Percentiles rank a stretch among this genome's conserved stretches.
These are phyloP conservation scores for Heteromormyrus szaboi DNA, from an alignment of 2,797 vertebrate species.

Conservation along the genomic window DNA sequence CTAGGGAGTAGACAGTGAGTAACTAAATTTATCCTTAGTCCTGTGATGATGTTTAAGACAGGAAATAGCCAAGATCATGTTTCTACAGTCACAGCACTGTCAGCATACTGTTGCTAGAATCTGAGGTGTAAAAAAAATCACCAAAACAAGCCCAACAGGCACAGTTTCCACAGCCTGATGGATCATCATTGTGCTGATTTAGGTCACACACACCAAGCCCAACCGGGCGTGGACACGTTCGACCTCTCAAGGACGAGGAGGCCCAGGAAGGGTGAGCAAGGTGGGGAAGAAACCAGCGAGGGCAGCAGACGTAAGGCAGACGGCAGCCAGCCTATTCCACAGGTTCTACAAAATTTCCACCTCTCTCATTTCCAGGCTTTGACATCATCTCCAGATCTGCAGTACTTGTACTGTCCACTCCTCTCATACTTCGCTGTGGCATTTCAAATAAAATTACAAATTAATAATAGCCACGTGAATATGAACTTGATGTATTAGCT, in stretches of 20 bases:
- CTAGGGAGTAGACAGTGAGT: neutral
- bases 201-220: neutral
- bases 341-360: neutral
- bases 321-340: neutral
- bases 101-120: neutral
- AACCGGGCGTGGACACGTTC: neutral
- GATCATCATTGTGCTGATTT: neutral
- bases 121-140: neutral
- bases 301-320: too few species aligned
- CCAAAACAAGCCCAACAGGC: neutral
- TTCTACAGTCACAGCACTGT: neutral
- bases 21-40: neutral
- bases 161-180: neutral
- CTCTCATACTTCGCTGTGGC: neutral
- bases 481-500: neutral
- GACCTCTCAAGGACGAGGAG: neutral
- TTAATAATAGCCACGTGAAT: neutral
- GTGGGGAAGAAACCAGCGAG: neutral
- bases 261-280: neutral
- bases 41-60: neutral
- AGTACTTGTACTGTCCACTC: neutral
- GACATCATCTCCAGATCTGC: neutral
- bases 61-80: neutral
- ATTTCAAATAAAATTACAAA: neutral
- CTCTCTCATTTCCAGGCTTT: neutral